A percentile compares a stretch with the other conserved stretches of the same genome.
Evolutionary conservation across 2,888 invertebrate genomes (phyloP).

Genomic region (Kuschelorhynchus macadamiae): DNA sequence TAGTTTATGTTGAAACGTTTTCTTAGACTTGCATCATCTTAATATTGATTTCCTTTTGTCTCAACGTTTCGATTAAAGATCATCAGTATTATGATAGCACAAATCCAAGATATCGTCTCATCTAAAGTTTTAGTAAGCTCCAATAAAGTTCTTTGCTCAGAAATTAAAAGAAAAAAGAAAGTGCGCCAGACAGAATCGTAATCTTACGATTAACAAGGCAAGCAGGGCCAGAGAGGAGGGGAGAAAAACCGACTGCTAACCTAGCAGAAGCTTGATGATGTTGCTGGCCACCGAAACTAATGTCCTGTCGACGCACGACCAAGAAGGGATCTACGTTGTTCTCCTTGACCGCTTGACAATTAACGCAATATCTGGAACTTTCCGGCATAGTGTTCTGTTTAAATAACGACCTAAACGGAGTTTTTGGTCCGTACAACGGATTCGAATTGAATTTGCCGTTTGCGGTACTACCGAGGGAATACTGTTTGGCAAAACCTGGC

Average conservation of each 20-base stretch:
- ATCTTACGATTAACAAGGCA: slow-evolving; percentile 60
- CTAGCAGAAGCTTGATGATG: slow-evolving; percentile 59
- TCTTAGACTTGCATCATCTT: too few relatives aligned
- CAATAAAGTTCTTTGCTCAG: neutral
- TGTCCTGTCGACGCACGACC: slow-evolving; percentile 44
- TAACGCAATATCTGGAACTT: slow-evolving; percentile 5
- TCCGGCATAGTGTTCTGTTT: slow-evolving; percentile 31
- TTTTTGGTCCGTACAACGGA: neutral
- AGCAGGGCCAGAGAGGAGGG: slow-evolving; percentile 59
- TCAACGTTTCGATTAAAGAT: too few relatives aligned
- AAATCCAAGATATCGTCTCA: too few relatives aligned
- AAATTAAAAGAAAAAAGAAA: slow-evolving; percentile 42
- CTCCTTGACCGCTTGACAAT: slow-evolving; percentile 4
- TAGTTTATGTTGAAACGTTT: too few relatives aligned
- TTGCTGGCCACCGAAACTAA: slow-evolving; percentile 34
- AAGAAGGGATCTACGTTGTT: slow-evolving; percentile 37
- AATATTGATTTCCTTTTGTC: too few relatives aligned
- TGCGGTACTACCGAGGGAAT: slow-evolving; percentile 12
- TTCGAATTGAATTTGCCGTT: neutral
- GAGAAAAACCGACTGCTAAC: slow-evolving; percentile 60
- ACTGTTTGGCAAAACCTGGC: slow-evolving; percentile 26
- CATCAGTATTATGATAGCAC: too few relatives aligned
- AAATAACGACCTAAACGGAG: slow-evolving; percentile 14
- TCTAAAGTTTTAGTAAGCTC: too few relatives aligned
- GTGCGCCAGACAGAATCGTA: slow-evolving; percentile 61